Conservation (phyloP, 2,113 vertebrate genomes). For the Donacobius atricapilla region DNA sequence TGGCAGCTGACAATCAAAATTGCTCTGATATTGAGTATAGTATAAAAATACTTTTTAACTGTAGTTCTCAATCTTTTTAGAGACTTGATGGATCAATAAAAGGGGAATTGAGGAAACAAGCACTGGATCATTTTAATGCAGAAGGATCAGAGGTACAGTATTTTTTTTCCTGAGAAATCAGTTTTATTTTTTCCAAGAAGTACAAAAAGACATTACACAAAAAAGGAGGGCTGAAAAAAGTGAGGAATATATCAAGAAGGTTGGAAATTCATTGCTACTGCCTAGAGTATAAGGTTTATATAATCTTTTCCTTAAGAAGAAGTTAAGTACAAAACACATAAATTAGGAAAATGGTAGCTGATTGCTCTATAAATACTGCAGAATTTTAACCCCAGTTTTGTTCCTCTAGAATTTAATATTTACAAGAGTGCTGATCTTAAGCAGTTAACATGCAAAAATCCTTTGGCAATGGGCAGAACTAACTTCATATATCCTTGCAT, state of each 20-base stretch:
- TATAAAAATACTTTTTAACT: background rate
- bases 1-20: background rate
- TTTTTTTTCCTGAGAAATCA: background rate
- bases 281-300: background rate
- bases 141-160: slow-evolving; percentile 90
- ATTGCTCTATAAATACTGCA: background rate
- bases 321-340: background rate
- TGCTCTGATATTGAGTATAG: background rate
- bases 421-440: background rate
- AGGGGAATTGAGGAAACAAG: slow-evolving; percentile 95
- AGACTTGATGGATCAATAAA: slow-evolving; percentile 97
- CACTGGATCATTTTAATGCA: slow-evolving; percentile 96
- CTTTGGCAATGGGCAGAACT: background rate
- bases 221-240: background rate
- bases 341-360: background rate
- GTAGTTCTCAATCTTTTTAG: slow-evolving; percentile 69
- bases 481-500: background rate
- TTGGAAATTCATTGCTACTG: background rate
- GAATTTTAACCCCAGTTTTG: background rate
- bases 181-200: background rate
- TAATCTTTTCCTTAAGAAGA: background rate
- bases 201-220: background rate
- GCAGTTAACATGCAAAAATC: background rate
- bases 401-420: background rate
- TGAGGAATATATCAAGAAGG: background rate